Conservation (phyloP, 2,888 invertebrate species). For the Aradus depressus region DNA sequence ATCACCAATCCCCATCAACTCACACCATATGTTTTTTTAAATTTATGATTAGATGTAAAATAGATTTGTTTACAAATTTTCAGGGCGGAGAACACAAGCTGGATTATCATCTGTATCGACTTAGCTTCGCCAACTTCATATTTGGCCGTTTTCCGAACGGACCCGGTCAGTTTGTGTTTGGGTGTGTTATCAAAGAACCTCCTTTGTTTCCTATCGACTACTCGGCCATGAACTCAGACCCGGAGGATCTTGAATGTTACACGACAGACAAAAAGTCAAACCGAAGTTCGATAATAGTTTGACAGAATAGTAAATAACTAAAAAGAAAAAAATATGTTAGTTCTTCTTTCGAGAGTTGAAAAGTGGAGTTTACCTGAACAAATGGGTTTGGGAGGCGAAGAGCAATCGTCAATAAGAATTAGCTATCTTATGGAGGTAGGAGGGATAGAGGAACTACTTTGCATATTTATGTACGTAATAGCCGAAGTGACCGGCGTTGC, state of each 20-base stretch:
- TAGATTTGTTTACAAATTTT: constrained; percentile 6
- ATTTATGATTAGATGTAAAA: constrained; percentile 2
- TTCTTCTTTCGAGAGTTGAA: background rate
- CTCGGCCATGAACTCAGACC: constrained; percentile 58
- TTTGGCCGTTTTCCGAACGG: constrained; percentile 64
- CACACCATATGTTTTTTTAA: background rate
- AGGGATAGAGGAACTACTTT: too few relatives aligned
- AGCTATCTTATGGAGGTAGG: too few relatives aligned
- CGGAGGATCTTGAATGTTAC: constrained; percentile 57
- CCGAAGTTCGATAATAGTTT: constrained; percentile 56
- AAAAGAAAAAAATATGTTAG: background rate
- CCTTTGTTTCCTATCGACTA: constrained; percentile 63
- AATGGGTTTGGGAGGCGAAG: too few relatives aligned
- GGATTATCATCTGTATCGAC: constrained; percentile 54
- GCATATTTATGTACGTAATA: too few relatives aligned
- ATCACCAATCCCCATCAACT: background rate
- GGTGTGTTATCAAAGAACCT: constrained; percentile 36
- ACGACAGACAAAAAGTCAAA: constrained; percentile 38
- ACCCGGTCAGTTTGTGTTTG: constrained; percentile 61
- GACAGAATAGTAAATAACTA: constrained; percentile 18
- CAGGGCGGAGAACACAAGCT: constrained; percentile 59
- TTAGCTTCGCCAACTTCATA: constrained; percentile 63
- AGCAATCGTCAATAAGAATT: too few relatives aligned
- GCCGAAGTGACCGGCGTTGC: too few relatives aligned
- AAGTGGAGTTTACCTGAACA: too few relatives aligned